phyloP scores from a whole-genome alignment of 2,888 invertebrate genomes.

The Limenitis camilla region DNA sequence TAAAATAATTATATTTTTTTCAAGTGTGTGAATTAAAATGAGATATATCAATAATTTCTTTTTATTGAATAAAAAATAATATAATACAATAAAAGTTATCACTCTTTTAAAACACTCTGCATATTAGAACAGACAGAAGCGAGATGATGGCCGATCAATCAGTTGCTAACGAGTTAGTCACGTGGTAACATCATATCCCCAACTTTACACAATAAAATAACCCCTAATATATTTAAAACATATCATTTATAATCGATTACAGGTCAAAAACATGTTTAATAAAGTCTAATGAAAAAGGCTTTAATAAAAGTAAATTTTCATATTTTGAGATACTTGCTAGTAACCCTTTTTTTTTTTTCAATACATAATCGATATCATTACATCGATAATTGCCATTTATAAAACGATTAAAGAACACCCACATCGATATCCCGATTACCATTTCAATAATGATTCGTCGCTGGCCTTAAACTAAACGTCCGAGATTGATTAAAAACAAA shows the following conservation, averaged over 20 bases:
- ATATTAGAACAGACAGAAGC: slow-evolving; percentile 36
- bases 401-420: slow-evolving; percentile 10
- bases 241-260: too few species aligned
- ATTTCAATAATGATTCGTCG: slow-evolving; percentile 54
- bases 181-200: slow-evolving; percentile 35
- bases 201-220: slow-evolving; percentile 10
- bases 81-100: background rate
- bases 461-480: slow-evolving; percentile 28
- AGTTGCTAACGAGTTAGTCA: slow-evolving; percentile 65
- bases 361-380: background rate
- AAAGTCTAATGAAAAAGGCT: too few species aligned
- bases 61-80: too few species aligned
- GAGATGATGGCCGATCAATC: slow-evolving; percentile 65
- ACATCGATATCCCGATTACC: slow-evolving; percentile 25
- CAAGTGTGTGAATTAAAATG: too few species aligned
- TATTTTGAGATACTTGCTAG: too few species aligned
- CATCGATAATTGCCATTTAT: background rate
- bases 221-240: background rate
- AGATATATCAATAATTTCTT: too few species aligned
- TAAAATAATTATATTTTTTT: too few species aligned
- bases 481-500: slow-evolving; percentile 45
- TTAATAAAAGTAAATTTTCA: too few species aligned
- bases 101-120: slow-evolving; percentile 41
- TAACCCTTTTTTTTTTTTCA: background rate
- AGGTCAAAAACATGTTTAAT: too few species aligned